Evolutionary conservation across 2,888 invertebrate species (phyloP).

Genomic region (Amphipoea lucens): DNA sequence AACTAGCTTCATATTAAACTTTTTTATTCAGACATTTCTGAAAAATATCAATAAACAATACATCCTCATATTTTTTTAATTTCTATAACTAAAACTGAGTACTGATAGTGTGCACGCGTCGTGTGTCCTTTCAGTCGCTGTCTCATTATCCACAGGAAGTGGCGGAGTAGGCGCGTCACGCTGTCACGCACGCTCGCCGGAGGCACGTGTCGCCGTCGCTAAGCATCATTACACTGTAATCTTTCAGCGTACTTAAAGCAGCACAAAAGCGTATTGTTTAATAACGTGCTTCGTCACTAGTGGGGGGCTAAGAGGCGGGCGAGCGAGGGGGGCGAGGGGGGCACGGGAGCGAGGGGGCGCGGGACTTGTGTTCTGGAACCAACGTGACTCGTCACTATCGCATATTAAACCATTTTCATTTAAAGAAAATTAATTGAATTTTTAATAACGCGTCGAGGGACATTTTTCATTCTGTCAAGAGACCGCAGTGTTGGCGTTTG

Average conservation of each 20-base stretch:
- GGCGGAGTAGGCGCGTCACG: not conserved
- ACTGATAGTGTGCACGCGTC: conserved; percentile 1
- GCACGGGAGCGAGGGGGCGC: not conserved
- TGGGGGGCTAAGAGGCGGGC: conserved; percentile 2
- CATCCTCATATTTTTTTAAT: not conserved
- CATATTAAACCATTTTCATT: conserved; percentile 71
- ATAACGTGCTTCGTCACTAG: conserved; percentile 70
- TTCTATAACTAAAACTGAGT: conserved; percentile 9
- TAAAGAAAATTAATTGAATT: conserved; percentile 72
- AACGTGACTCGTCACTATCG: conserved; percentile 73
- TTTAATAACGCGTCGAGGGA: conserved; percentile 67
- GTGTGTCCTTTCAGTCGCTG: not conserved
- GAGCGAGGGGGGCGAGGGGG: not conserved
- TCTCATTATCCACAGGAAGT: conserved; percentile 34
- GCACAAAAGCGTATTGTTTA: conserved; percentile 75
- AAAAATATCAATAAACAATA: not conserved
- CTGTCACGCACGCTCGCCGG: not conserved
- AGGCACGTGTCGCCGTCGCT: conserved; percentile 19
- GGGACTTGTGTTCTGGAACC: conserved; percentile 33
- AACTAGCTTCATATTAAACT: no score
- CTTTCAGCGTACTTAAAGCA: conserved; percentile 71
- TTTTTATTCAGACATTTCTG: not conserved
- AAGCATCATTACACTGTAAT: conserved; percentile 61
- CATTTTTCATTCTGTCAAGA: conserved; percentile 64
- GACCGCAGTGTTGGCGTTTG: conserved; percentile 24